These are phyloP conservation scores for Drosophila kepulauana DNA, from an alignment of 1,140 invertebrate genomes.

Conservation along the genomic window DNA sequence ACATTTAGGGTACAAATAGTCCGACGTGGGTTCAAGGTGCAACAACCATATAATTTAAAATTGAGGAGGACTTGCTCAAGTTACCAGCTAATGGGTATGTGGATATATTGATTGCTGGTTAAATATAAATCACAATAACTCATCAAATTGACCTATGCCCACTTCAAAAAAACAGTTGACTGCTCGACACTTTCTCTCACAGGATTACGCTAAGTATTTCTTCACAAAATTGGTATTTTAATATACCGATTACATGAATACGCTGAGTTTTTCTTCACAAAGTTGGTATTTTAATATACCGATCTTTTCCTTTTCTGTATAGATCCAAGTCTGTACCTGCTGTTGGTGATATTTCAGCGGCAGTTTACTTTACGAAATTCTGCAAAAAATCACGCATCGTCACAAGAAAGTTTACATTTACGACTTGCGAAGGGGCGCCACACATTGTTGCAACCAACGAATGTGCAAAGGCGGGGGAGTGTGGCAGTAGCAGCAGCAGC, in stretches of 20 bases:
- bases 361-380: conserved; percentile 35
- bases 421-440: conserved; percentile 52
- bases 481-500: conserved; percentile 1
- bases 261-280: background rate
- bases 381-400: conserved; percentile 72
- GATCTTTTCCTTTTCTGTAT: too few relatives aligned
- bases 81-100: conserved; percentile 12
- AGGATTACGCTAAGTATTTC: background rate
- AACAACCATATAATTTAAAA: conserved; percentile 32
- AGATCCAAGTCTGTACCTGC: conserved; percentile 15
- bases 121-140: conserved; percentile 18
- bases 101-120: conserved; percentile 25
- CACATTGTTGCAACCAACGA: conserved; percentile 62
- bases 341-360: conserved; percentile 8
- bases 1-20: conserved; percentile 4
- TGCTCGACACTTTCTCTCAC: background rate
- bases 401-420: conserved; percentile 59
- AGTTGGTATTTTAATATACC: too few relatives aligned
- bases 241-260: background rate
- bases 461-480: conserved; percentile 4
- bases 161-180: conserved; percentile 4
- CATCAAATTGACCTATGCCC: conserved; percentile 14
- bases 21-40: conserved; percentile 1
- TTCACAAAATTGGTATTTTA: too few relatives aligned
- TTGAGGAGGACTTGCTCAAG: conserved; percentile 7